phyloP scores from a whole-genome alignment of 1,140 invertebrate species.

The Cyclina sinensis region DNA sequence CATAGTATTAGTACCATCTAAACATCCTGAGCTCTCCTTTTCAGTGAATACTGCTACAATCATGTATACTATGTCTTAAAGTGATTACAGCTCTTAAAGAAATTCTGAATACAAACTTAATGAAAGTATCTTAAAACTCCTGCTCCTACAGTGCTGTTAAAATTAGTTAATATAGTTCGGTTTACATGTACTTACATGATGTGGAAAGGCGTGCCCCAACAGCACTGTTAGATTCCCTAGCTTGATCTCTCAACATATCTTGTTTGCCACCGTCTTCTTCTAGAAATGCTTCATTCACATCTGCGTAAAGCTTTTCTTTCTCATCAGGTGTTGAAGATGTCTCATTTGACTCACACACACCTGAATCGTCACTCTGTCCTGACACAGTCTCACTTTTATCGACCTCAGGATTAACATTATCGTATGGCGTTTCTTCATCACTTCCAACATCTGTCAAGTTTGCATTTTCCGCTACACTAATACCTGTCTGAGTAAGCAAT shows the following conservation, averaged over 20 bases:
- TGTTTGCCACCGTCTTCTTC: background rate
- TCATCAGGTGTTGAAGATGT: conserved; percentile 11
- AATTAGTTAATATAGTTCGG: too few species aligned
- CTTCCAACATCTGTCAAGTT: conserved; percentile 35
- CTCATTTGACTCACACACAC: conserved; percentile 43
- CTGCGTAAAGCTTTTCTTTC: background rate
- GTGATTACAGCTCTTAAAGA: too few species aligned
- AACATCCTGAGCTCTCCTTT: too few species aligned
- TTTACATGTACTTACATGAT: conserved; percentile 51
- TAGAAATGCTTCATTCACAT: background rate
- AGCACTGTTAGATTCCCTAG: background rate
- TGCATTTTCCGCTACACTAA: conserved; percentile 52
- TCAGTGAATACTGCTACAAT: too few species aligned
- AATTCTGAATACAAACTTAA: too few species aligned
- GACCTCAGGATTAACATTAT: conserved; percentile 29
- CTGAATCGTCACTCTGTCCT: conserved; percentile 54
- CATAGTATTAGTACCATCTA: too few species aligned
- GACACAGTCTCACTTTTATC: conserved; percentile 36
- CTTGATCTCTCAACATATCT: background rate
- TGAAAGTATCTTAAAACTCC: too few species aligned
- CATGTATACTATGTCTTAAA: too few species aligned
- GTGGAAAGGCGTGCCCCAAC: conserved; percentile 20
- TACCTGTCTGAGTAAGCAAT: conserved; percentile 8
- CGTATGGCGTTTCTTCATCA: conserved; percentile 49
- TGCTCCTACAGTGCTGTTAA: too few species aligned